Evolutionary conservation across 2,797 vertebrate genomes (phyloP).

Genomic region (Discoglossus pictus): DNA sequence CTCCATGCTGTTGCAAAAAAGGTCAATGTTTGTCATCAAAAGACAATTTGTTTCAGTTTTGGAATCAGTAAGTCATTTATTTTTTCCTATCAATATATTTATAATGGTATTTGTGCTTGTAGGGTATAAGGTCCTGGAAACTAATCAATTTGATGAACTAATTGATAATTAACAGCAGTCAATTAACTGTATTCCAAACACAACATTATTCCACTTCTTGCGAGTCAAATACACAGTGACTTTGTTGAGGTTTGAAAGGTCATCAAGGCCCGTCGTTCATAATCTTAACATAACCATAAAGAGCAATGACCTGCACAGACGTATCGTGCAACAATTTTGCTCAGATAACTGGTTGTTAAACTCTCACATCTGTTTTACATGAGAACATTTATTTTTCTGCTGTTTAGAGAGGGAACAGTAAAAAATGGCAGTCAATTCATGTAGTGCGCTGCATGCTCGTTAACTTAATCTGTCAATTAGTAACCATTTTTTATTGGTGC

Average conservation of each 20-base stretch:
- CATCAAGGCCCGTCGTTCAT: conserved; percentile 62
- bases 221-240: conserved; percentile 76
- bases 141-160: conserved; percentile 81
- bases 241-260: conserved; percentile 73
- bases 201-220: conserved; percentile 77
- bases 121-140: conserved; percentile 75
- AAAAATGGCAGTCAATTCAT: conserved; percentile 12
- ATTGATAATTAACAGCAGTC: conserved; percentile 82
- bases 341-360: conserved; percentile 2
- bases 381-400: conserved; percentile 19
- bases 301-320: conserved; percentile 37
- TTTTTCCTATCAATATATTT: no score
- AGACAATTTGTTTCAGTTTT: no score
- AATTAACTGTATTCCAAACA: conserved; percentile 81
- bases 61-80: no score
- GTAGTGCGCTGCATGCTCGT: neutral
- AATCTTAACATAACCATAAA: conserved; percentile 39
- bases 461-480: conserved; percentile 14
- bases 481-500: neutral
- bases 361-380: conserved; percentile 29
- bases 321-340: conserved; percentile 26
- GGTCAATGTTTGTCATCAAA: no score
- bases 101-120: conserved; percentile 81
- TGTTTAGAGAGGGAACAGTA: conserved; percentile 6
- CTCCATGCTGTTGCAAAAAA: no score